phyloP scores from a whole-genome alignment of 2,797 vertebrate genomes.

The Fundulus diaphanus region DNA sequence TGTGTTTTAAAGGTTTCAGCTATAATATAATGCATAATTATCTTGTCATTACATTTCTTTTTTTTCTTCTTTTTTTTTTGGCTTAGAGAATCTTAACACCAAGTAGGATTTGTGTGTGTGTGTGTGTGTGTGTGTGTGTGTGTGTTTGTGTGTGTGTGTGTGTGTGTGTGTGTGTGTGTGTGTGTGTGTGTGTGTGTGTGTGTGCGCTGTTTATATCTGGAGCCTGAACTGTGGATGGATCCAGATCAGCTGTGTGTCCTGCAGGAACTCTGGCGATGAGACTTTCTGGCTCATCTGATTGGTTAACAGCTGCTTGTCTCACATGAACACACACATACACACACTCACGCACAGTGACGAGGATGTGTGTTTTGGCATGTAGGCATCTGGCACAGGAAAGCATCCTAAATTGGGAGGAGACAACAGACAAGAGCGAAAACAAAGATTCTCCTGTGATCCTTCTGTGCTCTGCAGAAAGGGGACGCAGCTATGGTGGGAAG shows the following conservation, averaged over 20 bases:
- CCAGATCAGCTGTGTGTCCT: conserved; percentile 70
- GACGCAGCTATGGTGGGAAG: conserved; percentile 35
- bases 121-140: too few relatives aligned
- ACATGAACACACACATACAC: conserved; percentile 6
- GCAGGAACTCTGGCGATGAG: conserved; percentile 18
- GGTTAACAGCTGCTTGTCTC: conserved; percentile 63
- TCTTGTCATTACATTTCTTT: conserved; percentile 21
- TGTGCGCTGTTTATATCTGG: conserved; percentile 57
- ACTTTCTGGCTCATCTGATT: conserved; percentile 56
- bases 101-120: conserved; percentile 1
- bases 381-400: background rate
- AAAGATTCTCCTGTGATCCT: background rate
- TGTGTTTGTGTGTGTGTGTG: too few relatives aligned
- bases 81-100: conserved; percentile 26
- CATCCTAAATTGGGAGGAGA: background rate
- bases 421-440: background rate
- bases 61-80: too few relatives aligned
- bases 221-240: conserved; percentile 68
- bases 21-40: conserved; percentile 31
- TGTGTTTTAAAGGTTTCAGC: conserved; percentile 14
- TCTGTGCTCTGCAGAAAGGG: conserved; percentile 35
- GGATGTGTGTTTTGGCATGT: background rate
- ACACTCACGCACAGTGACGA: background rate
- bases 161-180: too few relatives aligned
- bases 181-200: too few relatives aligned